Evolutionary conservation across 2,113 vertebrate genomes (phyloP).

Genomic region (Ceuthmochares aereus): DNA sequence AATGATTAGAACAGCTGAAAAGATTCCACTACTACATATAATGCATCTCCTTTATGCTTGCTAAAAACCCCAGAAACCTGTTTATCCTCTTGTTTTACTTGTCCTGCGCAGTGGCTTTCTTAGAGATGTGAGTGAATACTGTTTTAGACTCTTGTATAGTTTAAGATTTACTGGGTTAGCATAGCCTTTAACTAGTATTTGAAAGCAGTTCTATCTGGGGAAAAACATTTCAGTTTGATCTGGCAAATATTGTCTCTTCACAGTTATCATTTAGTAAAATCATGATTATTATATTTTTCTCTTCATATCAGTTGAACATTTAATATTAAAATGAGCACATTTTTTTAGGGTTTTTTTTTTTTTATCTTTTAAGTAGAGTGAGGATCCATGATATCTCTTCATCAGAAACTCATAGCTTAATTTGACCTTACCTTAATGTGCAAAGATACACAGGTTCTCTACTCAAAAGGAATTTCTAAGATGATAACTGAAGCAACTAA

Average conservation of each 20-base stretch:
- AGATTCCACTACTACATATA: background rate
- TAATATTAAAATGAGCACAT: background rate
- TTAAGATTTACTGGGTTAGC: background rate
- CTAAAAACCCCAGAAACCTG: background rate
- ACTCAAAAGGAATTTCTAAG: background rate
- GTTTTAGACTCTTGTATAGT: background rate
- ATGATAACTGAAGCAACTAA: background rate
- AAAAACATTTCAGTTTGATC: background rate
- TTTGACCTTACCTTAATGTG: background rate
- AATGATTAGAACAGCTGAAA: slow-evolving; percentile 45
- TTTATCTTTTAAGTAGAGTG: background rate
- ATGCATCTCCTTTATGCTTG: slow-evolving; percentile 11
- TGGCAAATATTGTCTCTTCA: background rate
- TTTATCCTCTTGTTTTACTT: slow-evolving; percentile 5
- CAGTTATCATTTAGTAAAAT: background rate
- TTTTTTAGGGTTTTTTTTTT: background rate
- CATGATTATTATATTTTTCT: background rate
- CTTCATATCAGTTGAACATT: background rate
- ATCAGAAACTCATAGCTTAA: background rate
- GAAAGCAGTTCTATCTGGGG: background rate
- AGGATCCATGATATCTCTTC: background rate
- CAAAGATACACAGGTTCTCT: background rate
- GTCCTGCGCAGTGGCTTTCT: background rate
- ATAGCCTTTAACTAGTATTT: background rate
- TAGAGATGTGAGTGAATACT: background rate